Conservation (phyloP, 2,888 invertebrate genomes). For the Endotricha flammealis region DNA sequence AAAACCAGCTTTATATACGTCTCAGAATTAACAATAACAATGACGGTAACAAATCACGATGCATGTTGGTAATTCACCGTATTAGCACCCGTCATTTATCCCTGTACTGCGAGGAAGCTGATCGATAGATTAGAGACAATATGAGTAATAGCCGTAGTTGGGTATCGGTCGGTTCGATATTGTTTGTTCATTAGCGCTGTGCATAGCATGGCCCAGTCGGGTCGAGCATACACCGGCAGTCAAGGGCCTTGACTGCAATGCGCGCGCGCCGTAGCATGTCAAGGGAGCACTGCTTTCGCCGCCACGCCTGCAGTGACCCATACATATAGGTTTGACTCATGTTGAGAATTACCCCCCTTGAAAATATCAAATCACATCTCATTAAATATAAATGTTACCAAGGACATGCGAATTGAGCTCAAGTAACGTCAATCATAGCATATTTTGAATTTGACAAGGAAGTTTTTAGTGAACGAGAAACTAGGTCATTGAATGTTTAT, state of each 20-base stretch:
- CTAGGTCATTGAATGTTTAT: conserved; percentile 48
- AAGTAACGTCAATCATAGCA: no score
- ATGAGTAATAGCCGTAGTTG: conserved; percentile 22
- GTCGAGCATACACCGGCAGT: conserved; percentile 41
- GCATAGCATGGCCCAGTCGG: conserved; percentile 35
- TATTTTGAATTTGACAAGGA: background rate
- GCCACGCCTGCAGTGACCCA: conserved; percentile 61
- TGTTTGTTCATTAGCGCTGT: conserved; percentile 43
- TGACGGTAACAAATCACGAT: conserved; percentile 11
- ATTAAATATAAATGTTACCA: background rate
- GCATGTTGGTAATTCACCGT: conserved; percentile 3
- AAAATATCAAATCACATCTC: no score
- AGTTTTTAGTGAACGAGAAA: conserved; percentile 33
- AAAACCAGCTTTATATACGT: conserved; percentile 7
- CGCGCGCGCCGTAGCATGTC: conserved; percentile 75
- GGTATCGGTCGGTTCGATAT: conserved; percentile 29
- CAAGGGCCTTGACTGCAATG: conserved; percentile 74
- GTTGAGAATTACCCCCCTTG: no score
- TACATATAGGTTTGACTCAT: conserved; percentile 31
- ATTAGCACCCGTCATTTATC: conserved; percentile 7
- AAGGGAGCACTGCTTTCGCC: conserved; percentile 77
- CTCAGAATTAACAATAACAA: conserved; percentile 8
- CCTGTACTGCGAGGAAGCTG: conserved; percentile 10
- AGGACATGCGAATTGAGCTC: background rate
- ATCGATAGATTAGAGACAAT: conserved; percentile 19